phyloP scores from a whole-genome alignment of 64 coral and sea anemone genomes.

The Montipora foliosa region DNA sequence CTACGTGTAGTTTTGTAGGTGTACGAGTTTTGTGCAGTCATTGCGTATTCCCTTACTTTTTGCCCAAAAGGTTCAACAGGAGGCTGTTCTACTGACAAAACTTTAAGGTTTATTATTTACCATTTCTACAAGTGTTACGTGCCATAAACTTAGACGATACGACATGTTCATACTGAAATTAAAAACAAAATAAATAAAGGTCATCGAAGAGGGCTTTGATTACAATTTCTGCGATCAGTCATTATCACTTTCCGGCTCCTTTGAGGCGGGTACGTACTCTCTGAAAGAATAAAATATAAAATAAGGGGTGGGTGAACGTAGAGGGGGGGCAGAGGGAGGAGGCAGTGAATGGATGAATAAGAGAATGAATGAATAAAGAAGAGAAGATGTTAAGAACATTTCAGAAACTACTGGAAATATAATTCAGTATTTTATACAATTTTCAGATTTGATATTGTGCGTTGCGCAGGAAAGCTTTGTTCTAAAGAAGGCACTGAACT shows the following conservation, averaged over 20 bases:
- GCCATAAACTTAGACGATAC: neutral
- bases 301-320: neutral
- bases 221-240: neutral
- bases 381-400: too few species aligned
- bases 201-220: neutral
- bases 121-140: neutral
- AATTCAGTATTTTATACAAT: too few species aligned
- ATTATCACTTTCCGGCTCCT: constrained; percentile 24
- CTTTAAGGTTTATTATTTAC: neutral
- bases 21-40: too few species aligned
- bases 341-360: too few species aligned
- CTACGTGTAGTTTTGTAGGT: too few species aligned
- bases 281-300: neutral
- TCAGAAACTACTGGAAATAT: too few species aligned
- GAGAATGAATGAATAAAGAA: neutral
- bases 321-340: too few species aligned
- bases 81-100: neutral
- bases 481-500: too few species aligned
- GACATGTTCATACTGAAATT: neutral
- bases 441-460: too few species aligned
- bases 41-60: too few species aligned
- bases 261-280: constrained; percentile 45
- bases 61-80: neutral
- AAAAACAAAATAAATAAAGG: neutral
- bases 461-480: too few species aligned